phyloP scores from a whole-genome alignment of 2,888 invertebrate species.

The Blastobasis adustella region DNA sequence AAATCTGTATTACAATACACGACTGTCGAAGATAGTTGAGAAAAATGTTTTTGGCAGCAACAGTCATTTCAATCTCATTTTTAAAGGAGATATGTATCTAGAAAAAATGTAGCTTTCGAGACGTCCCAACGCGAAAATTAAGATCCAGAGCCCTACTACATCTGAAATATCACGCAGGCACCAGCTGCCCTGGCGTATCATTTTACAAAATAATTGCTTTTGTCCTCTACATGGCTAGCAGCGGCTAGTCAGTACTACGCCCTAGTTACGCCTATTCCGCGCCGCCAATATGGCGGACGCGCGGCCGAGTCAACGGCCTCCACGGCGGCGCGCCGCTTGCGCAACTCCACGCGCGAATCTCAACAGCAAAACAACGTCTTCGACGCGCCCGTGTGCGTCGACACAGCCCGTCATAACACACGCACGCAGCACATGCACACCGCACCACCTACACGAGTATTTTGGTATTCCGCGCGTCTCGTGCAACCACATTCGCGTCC shows the following conservation, averaged over 20 bases:
- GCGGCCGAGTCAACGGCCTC: conserved; percentile 68
- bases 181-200: too few species aligned
- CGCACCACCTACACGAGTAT: background rate
- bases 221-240: too few species aligned
- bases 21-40: too few species aligned
- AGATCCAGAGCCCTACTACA: too few species aligned
- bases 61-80: too few species aligned
- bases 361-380: conserved; percentile 69
- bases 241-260: conserved; percentile 22
- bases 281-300: conserved; percentile 48
- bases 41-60: too few species aligned
- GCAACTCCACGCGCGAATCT: conserved; percentile 73
- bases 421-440: background rate
- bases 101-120: too few species aligned
- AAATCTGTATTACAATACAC: too few species aligned
- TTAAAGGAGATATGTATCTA: too few species aligned
- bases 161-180: too few species aligned
- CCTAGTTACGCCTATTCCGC: conserved; percentile 44
- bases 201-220: too few species aligned
- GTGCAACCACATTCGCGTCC: conserved; percentile 23
- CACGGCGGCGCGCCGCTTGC: conserved; percentile 57
- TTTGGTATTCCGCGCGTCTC: background rate
- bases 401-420: background rate
- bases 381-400: conserved; percentile 35
- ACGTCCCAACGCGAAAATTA: too few species aligned